These are phyloP conservation scores for Aporophyla nigra DNA, from an alignment of 2,888 invertebrate species.

Conservation along the genomic window DNA sequence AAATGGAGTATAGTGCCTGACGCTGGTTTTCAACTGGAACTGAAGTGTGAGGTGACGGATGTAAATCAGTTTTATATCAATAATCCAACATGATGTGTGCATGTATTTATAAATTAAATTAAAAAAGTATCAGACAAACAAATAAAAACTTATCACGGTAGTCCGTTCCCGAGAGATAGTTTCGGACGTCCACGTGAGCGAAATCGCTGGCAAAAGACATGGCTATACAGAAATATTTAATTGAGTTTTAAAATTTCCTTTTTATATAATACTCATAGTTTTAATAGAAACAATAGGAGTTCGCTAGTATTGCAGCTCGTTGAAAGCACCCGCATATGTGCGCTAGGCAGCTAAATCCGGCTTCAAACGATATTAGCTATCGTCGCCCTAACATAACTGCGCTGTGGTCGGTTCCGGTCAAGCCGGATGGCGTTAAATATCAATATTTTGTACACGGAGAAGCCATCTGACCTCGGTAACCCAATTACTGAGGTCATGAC, in stretches of 20 bases:
- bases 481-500: not conserved
- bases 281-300: not conserved
- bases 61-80: no score
- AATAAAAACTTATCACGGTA: no score
- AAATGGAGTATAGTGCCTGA: no score
- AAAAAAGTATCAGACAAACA: no score
- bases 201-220: no score
- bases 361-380: conserved; percentile 12
- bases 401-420: conserved; percentile 11
- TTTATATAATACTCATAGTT: no score
- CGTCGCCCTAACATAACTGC: not conserved
- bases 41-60: no score
- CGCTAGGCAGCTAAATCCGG: not conserved
- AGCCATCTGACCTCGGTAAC: conserved; percentile 9
- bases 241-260: not conserved
- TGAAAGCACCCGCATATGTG: conserved; percentile 16
- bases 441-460: conserved; percentile 16
- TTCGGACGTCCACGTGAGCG: no score
- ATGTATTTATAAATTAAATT: no score
- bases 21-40: no score
- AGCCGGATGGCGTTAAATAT: conserved; percentile 17
- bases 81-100: no score
- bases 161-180: no score
- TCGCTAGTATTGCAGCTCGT: conserved; percentile 17
- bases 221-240: not conserved